Evolutionary conservation across 2,888 invertebrate genomes (phyloP).

Genomic region (Coelopa pilipes): DNA sequence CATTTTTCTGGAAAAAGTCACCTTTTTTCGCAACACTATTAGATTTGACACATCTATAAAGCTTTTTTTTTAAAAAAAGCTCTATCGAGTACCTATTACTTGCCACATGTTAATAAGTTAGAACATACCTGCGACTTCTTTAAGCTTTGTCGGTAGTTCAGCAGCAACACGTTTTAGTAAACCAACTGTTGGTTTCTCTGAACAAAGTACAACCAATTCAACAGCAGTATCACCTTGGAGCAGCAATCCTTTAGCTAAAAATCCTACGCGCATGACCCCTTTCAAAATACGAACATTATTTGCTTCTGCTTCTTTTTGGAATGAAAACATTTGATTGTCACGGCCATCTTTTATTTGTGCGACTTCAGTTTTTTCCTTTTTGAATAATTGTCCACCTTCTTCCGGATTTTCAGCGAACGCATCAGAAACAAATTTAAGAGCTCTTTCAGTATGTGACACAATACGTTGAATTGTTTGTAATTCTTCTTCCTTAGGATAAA

Average conservation of each 20-base stretch:
- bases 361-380: slow-evolving; percentile 62
- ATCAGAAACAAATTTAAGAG: slow-evolving; percentile 94
- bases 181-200: slow-evolving; percentile 90
- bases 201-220: slow-evolving; percentile 92
- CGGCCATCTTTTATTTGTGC: slow-evolving; percentile 76
- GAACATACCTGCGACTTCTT: slow-evolving; percentile 74
- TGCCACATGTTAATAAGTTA: background rate
- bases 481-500: slow-evolving; percentile 93
- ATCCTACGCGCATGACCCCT: slow-evolving; percentile 97
- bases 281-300: slow-evolving; percentile 81
- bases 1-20: slow-evolving; percentile 65
- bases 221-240: slow-evolving; percentile 90
- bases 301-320: slow-evolving; percentile 74
- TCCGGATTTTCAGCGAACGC: slow-evolving; percentile 74
- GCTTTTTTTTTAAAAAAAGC: slow-evolving; percentile 34
- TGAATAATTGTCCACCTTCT: slow-evolving; percentile 52
- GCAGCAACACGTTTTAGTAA: slow-evolving; percentile 88
- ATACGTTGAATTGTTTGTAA: slow-evolving; percentile 89
- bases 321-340: slow-evolving; percentile 82
- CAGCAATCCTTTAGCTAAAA: slow-evolving; percentile 86
- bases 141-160: slow-evolving; percentile 83
- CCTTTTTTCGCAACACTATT: slow-evolving; percentile 32
- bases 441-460: slow-evolving; percentile 92
- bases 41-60: slow-evolving; percentile 32
- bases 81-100: slow-evolving; percentile 28